Evolutionary conservation across 2,888 invertebrate species (phyloP).

Genomic region (Limnephilus marmoratus): DNA sequence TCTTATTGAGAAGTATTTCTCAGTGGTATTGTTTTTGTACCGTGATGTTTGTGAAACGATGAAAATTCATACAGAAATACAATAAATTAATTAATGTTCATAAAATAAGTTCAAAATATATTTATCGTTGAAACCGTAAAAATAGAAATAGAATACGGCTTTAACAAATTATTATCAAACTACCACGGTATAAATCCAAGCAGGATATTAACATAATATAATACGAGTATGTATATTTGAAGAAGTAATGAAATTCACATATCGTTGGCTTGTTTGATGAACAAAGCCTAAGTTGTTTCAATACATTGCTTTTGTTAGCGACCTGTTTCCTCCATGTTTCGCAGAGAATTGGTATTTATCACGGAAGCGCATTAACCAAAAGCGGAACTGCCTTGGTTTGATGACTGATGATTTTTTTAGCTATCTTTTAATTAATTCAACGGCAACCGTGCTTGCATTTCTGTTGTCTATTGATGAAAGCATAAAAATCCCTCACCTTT

Average conservation of each 20-base stretch:
- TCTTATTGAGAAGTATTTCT: too few species aligned
- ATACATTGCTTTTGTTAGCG: slow-evolving; percentile 44
- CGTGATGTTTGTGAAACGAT: too few species aligned
- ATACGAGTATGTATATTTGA: neutral
- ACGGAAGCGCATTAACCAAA: slow-evolving; percentile 58
- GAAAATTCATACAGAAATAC: too few species aligned
- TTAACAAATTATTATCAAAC: neutral
- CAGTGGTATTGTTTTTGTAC: too few species aligned
- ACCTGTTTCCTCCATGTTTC: slow-evolving; percentile 39
- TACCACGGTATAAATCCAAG: neutral
- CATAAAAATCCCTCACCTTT: neutral
- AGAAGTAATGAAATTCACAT: slow-evolving; percentile 4
- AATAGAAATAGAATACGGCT: neutral
- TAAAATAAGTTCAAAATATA: neutral
- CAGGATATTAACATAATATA: neutral
- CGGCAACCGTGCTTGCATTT: slow-evolving; percentile 5
- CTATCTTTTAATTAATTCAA: slow-evolving; percentile 36
- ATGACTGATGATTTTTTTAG: slow-evolving; percentile 32
- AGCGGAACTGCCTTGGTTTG: slow-evolving; percentile 21
- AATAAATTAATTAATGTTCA: too few species aligned
- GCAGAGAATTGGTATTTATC: slow-evolving; percentile 58
- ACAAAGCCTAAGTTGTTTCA: slow-evolving; percentile 31
- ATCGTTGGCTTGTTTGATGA: neutral
- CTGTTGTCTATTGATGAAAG: neutral
- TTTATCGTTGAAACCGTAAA: neutral